Evolutionary conservation across 2,797 vertebrate genomes (phyloP).

Genomic region (Nasua narica): DNA sequence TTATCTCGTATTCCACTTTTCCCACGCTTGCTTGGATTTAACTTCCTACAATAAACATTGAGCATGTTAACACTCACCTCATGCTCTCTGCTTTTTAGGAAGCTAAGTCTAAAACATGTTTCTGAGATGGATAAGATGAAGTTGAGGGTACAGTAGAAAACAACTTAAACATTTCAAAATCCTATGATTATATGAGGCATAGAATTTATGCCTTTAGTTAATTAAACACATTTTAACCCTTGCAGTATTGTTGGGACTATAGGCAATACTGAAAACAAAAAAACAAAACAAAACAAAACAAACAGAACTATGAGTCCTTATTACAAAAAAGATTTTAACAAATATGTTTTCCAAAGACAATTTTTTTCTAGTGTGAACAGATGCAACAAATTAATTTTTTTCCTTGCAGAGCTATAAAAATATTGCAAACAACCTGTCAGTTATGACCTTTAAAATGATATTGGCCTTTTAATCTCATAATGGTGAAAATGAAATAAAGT

Average conservation of each 20-base stretch:
- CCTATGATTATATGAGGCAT: background rate
- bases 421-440: constrained; percentile 53
- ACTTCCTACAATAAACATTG: background rate
- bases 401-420: constrained; percentile 26
- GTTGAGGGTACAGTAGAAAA: background rate
- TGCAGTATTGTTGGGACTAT: background rate
- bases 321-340: background rate
- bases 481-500: constrained; percentile 17
- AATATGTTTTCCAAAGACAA: background rate
- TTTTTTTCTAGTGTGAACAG: constrained; percentile 15
- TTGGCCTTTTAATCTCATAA: constrained; percentile 51
- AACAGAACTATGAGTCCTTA: background rate
- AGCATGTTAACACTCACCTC: background rate
- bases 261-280: background rate
- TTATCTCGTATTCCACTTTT: background rate
- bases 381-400: constrained; percentile 40
- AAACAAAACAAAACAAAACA: background rate
- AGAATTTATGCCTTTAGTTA: background rate
- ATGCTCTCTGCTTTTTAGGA: background rate
- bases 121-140: background rate
- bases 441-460: constrained; percentile 51
- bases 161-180: background rate
- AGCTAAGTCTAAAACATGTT: background rate
- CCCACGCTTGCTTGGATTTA: background rate
- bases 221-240: background rate